Base-by-base conservation (phyloP, 2,113 vertebrate genomes). In the Polypterus senegalus region DNA sequence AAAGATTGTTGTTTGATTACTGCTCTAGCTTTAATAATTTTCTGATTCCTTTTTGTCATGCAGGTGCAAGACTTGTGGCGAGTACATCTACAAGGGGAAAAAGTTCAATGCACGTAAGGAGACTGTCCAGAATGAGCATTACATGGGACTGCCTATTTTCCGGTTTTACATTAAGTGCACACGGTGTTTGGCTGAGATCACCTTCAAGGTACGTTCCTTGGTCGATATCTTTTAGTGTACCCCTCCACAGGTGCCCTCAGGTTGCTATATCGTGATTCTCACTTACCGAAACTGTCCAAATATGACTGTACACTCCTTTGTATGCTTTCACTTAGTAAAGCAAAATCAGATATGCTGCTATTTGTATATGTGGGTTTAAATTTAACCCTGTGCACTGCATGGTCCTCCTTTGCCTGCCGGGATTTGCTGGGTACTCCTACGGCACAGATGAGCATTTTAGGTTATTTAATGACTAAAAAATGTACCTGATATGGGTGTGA, bases 101-200 rank as follows among this genome's bases (percentile, higher is more conserved):
- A 98, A 98, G 77, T 97, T 98, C 66, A 96, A 97, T 0, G 95
- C 96, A 0, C 87, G 95, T 1, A 98, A 99, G 76, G 96, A 99
- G 77, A 97, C 95, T 0, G 92, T 98, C 54, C 88, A 90, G 82
- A 98, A 91, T 7, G 91, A 99, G 70, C 75, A 72, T 0, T 98
- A 98, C 73, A 76, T 97, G 89, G 94, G 94, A 1, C 87, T 98
- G 3, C 91, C 91, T 47, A 94, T 96, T 69, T 98, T 98, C 71
- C 90, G 92, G 10, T 98, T 97, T 77, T 97, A 97, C 76, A 95
- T 97, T 75, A 98, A 97, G 75, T 97, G 94, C 68, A 96, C 93
- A 0, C 86, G 93, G 0, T 97, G 95, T 74, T 81, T 98, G 66
- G 92, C 92, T 3, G 91, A 95, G 71, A 91, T 93, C 66, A 91